phyloP scores from a whole-genome alignment of 2,797 vertebrate species.

The Echiichthys vipera region DNA sequence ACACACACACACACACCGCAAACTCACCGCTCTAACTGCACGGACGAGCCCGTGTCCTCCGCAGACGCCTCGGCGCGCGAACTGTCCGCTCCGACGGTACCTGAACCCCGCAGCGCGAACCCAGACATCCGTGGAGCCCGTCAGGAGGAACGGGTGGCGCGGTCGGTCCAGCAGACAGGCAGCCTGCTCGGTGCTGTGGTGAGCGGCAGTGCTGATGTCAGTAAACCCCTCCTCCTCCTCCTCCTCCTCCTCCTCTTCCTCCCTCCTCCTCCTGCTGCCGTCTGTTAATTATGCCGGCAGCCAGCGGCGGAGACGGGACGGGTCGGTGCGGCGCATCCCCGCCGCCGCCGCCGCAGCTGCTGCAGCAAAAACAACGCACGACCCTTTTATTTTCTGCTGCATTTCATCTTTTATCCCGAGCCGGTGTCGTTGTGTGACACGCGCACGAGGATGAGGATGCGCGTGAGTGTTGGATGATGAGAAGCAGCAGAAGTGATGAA shows the following conservation, averaged over 20 bases:
- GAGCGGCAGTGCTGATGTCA: slow-evolving; percentile 74
- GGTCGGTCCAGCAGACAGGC: slow-evolving; percentile 71
- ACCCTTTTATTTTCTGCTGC: background rate
- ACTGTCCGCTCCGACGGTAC: slow-evolving; percentile 14
- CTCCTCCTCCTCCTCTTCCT: slow-evolving; percentile 25
- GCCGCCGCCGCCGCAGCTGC: slow-evolving; percentile 27
- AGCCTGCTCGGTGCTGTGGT: slow-evolving; percentile 64
- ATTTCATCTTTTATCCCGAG: too few species aligned
- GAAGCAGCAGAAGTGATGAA: slow-evolving; percentile 27
- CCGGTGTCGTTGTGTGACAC: background rate
- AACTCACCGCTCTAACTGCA: slow-evolving; percentile 51
- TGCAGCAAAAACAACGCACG: slow-evolving; percentile 16
- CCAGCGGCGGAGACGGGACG: slow-evolving; percentile 36
- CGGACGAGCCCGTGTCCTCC: background rate
- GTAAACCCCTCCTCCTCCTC: slow-evolving; percentile 70
- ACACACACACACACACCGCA: too few species aligned
- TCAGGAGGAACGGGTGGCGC: slow-evolving; percentile 59
- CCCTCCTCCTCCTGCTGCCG: slow-evolving; percentile 36
- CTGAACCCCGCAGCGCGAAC: slow-evolving; percentile 25
- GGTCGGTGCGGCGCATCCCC: slow-evolving; percentile 21
- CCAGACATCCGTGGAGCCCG: slow-evolving; percentile 46
- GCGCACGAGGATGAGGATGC: background rate
- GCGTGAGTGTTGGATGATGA: background rate
- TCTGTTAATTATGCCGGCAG: slow-evolving; percentile 55
- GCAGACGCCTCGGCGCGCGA: background rate